Evolutionary conservation across 2,888 invertebrate genomes (phyloP).

Genomic region (Coenonympha glycerion): DNA sequence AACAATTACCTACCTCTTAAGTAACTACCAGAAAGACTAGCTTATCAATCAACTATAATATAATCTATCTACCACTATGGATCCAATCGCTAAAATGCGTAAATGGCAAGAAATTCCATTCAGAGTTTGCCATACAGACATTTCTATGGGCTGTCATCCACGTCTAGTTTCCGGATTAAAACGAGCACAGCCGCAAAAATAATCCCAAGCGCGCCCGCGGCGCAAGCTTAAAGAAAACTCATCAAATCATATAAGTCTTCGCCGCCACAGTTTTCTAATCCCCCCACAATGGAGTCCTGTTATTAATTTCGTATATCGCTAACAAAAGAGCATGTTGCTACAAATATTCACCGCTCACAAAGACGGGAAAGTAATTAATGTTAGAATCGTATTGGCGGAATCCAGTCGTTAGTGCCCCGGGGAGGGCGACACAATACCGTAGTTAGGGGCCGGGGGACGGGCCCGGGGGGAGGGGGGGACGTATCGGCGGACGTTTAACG

Average conservation of each 20-base stretch:
- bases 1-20: too few relatives aligned
- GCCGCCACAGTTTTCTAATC: slow-evolving; percentile 56
- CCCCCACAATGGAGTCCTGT: slow-evolving; percentile 32
- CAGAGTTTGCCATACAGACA: slow-evolving; percentile 16
- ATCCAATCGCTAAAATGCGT: too few relatives aligned
- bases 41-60: too few relatives aligned
- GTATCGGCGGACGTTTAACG: slow-evolving; percentile 70
- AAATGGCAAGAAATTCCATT: background rate
- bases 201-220: slow-evolving; percentile 26
- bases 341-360: slow-evolving; percentile 68
- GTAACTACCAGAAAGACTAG: too few relatives aligned
- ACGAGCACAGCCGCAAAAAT: slow-evolving; percentile 25
- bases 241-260: slow-evolving; percentile 55
- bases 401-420: slow-evolving; percentile 56
- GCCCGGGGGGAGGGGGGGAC: slow-evolving; percentile 35
- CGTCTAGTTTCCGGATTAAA: slow-evolving; percentile 26
- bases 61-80: too few relatives aligned
- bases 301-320: slow-evolving; percentile 61
- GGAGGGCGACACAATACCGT: slow-evolving; percentile 66
- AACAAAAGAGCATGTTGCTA: slow-evolving; percentile 69
- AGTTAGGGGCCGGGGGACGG: slow-evolving; percentile 51
- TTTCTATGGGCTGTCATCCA: slow-evolving; percentile 21
- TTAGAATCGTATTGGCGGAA: slow-evolving; percentile 61
- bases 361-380: slow-evolving; percentile 64
- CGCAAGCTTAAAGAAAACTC: slow-evolving; percentile 46